A percentile compares a stretch with the other conserved stretches of the same genome.
Evolutionary conservation across 2,888 invertebrate genomes (phyloP).

Genomic region (Erannis defoliaria): DNA sequence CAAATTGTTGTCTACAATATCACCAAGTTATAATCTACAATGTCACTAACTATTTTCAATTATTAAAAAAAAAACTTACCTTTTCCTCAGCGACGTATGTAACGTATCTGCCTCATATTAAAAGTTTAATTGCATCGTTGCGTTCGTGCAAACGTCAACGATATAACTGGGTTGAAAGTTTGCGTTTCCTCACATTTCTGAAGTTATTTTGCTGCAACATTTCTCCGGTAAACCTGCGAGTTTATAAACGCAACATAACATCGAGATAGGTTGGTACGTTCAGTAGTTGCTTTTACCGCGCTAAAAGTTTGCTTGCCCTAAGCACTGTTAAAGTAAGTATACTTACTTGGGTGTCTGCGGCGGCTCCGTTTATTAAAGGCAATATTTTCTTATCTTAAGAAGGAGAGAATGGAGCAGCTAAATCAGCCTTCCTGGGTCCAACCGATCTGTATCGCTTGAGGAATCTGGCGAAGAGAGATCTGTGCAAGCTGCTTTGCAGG

Average conservation of each 20-base stretch:
- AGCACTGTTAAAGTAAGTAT: not conserved
- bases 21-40: too few relatives aligned
- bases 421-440: too few relatives aligned
- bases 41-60: too few relatives aligned
- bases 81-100: not conserved
- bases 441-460: too few relatives aligned
- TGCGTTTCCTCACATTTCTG: constrained; percentile 32
- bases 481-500: too few relatives aligned
- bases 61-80: too few relatives aligned
- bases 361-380: constrained; percentile 1
- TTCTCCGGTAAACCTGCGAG: constrained; percentile 23
- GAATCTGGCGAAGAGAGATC: too few relatives aligned
- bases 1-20: too few relatives aligned
- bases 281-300: constrained; percentile 1
- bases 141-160: constrained; percentile 46
- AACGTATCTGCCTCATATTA: not conserved
- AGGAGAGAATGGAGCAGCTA: too few relatives aligned
- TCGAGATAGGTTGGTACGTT: not conserved
- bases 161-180: constrained; percentile 45
- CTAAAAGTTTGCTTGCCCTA: not conserved
- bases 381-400: not conserved
- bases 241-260: constrained; percentile 24
- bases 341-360: not conserved
- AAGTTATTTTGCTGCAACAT: constrained; percentile 40
- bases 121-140: constrained; percentile 14